Conservation (phyloP, 2,113 vertebrate species). For the Chaetodon auriga region DNA sequence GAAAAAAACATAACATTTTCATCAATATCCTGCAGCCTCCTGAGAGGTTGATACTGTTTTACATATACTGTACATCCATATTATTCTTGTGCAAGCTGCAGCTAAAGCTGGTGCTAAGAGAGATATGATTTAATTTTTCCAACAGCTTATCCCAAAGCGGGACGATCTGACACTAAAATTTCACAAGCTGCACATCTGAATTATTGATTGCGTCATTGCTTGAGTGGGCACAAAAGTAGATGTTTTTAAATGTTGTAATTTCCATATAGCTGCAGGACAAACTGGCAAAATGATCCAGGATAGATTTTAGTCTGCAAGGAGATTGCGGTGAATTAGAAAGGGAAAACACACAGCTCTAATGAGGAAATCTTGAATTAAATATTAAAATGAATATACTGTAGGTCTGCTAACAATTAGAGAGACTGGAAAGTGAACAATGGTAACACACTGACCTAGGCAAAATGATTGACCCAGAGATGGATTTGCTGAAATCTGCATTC, state of each 20-base stretch:
- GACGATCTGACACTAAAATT: constrained; percentile 57
- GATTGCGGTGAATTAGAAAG: constrained; percentile 31
- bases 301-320: constrained; percentile 25
- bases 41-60: neutral
- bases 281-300: constrained; percentile 43
- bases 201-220: constrained; percentile 74
- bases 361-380: constrained; percentile 8
- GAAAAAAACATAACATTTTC: neutral
- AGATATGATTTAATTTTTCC: constrained; percentile 50
- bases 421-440: neutral
- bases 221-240: constrained; percentile 68
- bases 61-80: neutral
- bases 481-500: constrained; percentile 22
- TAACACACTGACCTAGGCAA: constrained; percentile 4
- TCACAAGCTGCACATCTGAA: constrained; percentile 70
- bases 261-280: constrained; percentile 66
- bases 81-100: neutral
- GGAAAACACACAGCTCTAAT: constrained; percentile 12
- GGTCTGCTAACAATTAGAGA: constrained; percentile 2
- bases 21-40: neutral
- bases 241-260: constrained; percentile 72
- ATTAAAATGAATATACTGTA: neutral
- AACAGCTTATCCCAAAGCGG: constrained; percentile 50
- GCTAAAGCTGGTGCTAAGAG: constrained; percentile 28
- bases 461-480: neutral